Base-by-base conservation (phyloP, 2,888 invertebrate species). In the Nyleta sp. region DNA sequence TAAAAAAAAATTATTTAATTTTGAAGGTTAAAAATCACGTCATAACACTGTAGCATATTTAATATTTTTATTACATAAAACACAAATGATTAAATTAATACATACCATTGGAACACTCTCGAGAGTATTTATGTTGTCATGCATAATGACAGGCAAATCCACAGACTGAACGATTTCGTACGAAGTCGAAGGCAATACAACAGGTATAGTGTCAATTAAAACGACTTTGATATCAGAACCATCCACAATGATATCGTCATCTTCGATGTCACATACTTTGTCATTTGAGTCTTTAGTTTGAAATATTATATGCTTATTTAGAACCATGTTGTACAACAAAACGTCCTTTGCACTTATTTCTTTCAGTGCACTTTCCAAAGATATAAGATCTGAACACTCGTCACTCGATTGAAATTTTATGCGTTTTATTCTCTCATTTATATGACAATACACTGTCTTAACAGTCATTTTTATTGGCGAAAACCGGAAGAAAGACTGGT, bases 201-300 rank as follows among this genome's bases (percentile, higher is more conserved):
- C n/a, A 13, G 2, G 4, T 20, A 20, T 8, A 11, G 20, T 8
- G 2, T 28, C 28, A n/a, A 50, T 28, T 8, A 31, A 50, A 50
- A 50, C 8, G 13, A 50, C n/a, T 2, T 15, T 50, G 7, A 50
- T 13, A 28, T 50, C 28, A 13, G 6, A 2, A 2, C 50, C 50
- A n/a, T 24, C 24, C 11, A 28, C 13, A 13, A 50, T 50, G 1
- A 5, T 6, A 28, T 50, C 50, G 15, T 50, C 50, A 5, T 50
- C 50, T 50, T 50, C 50, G 4, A 50, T 15, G 6, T 50, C 50
- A 15, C 31, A 50, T n/a, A 50, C 6, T 50, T 28, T 50, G 5
- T 10, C 50, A 50, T 50, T 50, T 2, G 11, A 4, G 15, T 50
- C 50, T 28, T 50, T 31, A 1, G 28, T 50, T 28, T 50, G 28